Percentiles rank a stretch among this genome's conserved stretches.
Conservation (phyloP, 2,113 vertebrate genomes). For the Pleuronectes platessa region DNA sequence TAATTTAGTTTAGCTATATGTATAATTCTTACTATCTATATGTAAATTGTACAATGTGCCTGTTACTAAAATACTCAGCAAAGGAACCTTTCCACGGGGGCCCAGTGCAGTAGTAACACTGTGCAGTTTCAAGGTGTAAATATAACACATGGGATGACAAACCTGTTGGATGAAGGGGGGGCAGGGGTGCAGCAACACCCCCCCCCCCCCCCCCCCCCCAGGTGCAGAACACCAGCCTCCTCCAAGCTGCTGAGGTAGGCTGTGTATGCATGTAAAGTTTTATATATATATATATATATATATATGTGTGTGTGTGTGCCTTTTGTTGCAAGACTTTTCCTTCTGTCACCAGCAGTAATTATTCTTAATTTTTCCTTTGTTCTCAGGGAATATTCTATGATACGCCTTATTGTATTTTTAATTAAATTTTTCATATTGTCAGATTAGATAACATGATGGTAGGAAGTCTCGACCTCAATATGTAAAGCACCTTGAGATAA, state of each 20-base stretch:
- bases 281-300: background rate
- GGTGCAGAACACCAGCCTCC: background rate
- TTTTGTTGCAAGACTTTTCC: too few species aligned
- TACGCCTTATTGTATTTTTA: too few species aligned
- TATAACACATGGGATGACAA: background rate
- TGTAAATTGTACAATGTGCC: background rate
- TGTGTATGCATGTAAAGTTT: background rate
- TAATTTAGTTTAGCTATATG: background rate
- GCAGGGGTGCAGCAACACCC: background rate
- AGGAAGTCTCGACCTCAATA: too few species aligned
- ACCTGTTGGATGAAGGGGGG: background rate
- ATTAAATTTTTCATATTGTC: too few species aligned
- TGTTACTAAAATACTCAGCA: too few species aligned
- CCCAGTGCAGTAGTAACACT: background rate
- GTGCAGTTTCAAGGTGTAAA: background rate
- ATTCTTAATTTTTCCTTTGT: too few species aligned
- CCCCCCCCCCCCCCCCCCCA: background rate
- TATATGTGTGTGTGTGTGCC: too few species aligned
- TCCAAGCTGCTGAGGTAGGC: conserved; percentile 1
- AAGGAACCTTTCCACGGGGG: background rate
- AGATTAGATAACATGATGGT: too few species aligned
- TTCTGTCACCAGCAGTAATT: too few species aligned
- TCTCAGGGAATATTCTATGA: too few species aligned
- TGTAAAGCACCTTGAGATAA: too few species aligned
- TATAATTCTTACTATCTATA: background rate